Evolutionary conservation across 2,797 vertebrate genomes (phyloP).

Genomic region (Phataginus tetradactyla): DNA sequence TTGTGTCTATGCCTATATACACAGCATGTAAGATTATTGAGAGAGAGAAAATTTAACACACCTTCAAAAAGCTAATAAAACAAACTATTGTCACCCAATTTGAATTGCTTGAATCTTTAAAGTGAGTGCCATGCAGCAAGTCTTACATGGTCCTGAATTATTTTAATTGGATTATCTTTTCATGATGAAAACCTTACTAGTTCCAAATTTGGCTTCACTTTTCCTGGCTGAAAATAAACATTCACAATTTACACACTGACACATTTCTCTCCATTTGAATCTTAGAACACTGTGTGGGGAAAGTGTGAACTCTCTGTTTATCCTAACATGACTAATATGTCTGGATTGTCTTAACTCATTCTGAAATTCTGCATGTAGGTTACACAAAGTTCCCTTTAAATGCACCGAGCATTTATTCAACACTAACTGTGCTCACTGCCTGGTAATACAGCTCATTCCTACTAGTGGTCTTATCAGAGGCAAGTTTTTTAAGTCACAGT

Average conservation of each 20-base stretch:
- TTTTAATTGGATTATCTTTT: conserved; percentile 58
- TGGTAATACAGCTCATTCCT: neutral
- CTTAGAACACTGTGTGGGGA: neutral
- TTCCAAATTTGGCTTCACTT: conserved; percentile 51
- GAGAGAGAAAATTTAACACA: conserved; percentile 13
- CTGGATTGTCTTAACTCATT: neutral
- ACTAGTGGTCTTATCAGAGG: neutral
- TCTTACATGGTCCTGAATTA: neutral
- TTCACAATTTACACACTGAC: conserved; percentile 36
- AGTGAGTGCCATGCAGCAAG: neutral
- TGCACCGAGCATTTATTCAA: neutral
- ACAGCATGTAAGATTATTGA: neutral
- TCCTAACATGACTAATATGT: neutral
- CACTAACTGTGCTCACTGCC: neutral
- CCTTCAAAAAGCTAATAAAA: neutral
- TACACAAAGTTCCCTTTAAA: neutral
- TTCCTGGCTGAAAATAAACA: conserved; percentile 58
- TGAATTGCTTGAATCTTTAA: conserved; percentile 33
- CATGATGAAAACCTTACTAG: neutral
- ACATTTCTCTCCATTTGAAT: conserved; percentile 10
- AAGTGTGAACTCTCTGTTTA: conserved; percentile 16
- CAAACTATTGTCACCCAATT: neutral
- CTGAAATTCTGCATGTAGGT: neutral
- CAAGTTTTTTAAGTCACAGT: neutral
- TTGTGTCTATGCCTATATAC: neutral